Conservation (phyloP, 1,140 invertebrate species). For the Metaphire vulgaris region DNA sequence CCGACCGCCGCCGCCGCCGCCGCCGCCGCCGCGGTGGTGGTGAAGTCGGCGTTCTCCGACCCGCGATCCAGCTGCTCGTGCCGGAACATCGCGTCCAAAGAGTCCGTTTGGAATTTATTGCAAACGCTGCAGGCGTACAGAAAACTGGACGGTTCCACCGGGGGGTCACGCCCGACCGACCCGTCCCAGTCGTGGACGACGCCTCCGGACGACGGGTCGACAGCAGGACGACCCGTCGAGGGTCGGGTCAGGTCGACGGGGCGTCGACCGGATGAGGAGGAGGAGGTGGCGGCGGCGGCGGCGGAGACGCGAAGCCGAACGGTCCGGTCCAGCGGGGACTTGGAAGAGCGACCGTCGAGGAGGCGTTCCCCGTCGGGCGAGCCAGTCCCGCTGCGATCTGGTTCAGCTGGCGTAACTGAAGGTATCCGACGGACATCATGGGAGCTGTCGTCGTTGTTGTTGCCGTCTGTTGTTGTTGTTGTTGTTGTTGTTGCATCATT, state of each 20-base stretch:
- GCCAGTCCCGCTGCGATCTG: slow-evolving; percentile 53
- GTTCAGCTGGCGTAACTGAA: slow-evolving; percentile 40
- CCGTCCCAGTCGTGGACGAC: too few relatives aligned
- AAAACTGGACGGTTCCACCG: too few relatives aligned
- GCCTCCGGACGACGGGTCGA: too few relatives aligned
- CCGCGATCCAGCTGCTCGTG: slow-evolving; percentile 89
- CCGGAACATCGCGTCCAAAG: slow-evolving; percentile 77
- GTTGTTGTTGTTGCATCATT: slow-evolving; percentile 91
- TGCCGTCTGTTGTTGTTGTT: slow-evolving; percentile 86
- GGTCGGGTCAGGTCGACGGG: slow-evolving; percentile 19
- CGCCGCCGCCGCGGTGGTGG: slow-evolving; percentile 69
- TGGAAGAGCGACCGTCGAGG: slow-evolving; percentile 28
- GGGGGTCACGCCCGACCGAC: slow-evolving; percentile 56
- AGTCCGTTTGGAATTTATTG: slow-evolving; percentile 81
- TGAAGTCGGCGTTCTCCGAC: too few relatives aligned
- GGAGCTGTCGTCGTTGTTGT: neutral
- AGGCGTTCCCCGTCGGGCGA: slow-evolving; percentile 46
- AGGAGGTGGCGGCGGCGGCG: too few relatives aligned
- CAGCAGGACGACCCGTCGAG: too few relatives aligned
- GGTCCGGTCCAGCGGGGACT: slow-evolving; percentile 44
- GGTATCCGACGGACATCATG: slow-evolving; percentile 16
- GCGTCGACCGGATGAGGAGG: too few relatives aligned
- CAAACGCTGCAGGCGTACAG: slow-evolving; percentile 92
- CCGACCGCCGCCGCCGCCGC: slow-evolving; percentile 67
- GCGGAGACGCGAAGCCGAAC: slow-evolving; percentile 38